A percentile compares a stretch with the other conserved stretches of the same genome.
Evolutionary conservation across 1,140 invertebrate genomes (phyloP).

Genomic region (Drosophila lini): DNA sequence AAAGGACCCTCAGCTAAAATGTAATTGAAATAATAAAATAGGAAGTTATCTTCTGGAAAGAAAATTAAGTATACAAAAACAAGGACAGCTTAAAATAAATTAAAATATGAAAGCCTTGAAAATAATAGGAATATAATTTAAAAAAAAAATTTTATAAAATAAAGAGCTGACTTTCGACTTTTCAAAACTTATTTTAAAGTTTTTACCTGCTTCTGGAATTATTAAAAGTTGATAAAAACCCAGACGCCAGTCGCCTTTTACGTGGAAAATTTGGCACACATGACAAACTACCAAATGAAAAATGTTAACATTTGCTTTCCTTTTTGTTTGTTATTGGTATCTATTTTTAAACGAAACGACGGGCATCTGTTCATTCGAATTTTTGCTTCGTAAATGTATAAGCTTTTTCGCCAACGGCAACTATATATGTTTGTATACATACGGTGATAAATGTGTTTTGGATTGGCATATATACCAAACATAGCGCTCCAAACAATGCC

Average conservation of each 20-base stretch:
- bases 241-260: background rate
- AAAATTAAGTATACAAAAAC: background rate
- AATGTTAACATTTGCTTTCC: slow-evolving; percentile 28
- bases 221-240: slow-evolving; percentile 3
- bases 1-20: background rate
- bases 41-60: background rate
- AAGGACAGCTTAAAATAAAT: background rate
- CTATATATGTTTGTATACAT: slow-evolving; percentile 17
- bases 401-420: slow-evolving; percentile 32
- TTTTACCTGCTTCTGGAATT: background rate
- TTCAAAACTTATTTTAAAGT: background rate
- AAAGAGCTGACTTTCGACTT: background rate
- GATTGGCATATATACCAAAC: slow-evolving; percentile 25
- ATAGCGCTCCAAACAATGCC: slow-evolving; percentile 18
- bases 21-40: background rate
- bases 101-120: background rate
- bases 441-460: slow-evolving; percentile 26
- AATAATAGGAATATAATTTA: background rate
- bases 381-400: slow-evolving; percentile 46
- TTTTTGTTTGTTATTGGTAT: slow-evolving; percentile 50
- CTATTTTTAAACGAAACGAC: slow-evolving; percentile 51
- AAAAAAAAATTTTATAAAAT: background rate
- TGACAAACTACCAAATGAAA: slow-evolving; percentile 31
- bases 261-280: slow-evolving; percentile 29
- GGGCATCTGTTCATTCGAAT: slow-evolving; percentile 42